Conservation (phyloP, 1,140 invertebrate species). For the Acromyrmex heyeri region DNA sequence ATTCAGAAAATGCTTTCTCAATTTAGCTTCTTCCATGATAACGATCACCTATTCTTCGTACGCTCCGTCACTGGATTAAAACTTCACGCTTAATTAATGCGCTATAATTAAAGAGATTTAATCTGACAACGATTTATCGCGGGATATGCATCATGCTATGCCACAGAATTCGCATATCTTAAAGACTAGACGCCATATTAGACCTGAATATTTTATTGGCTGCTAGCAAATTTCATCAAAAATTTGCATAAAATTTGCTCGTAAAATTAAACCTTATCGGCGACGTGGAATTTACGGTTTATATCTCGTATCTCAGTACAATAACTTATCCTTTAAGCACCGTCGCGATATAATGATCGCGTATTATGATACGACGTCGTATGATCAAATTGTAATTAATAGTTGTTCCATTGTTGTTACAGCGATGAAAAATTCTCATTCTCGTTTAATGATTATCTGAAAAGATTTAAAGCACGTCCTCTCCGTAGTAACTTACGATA, state of each 20-base stretch:
- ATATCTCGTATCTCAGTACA: neutral
- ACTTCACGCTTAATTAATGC: constrained; percentile 51
- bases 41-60: neutral
- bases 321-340: constrained; percentile 11
- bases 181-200: neutral
- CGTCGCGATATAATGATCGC: neutral
- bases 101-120: constrained; percentile 28
- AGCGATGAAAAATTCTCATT: constrained; percentile 9
- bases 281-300: constrained; percentile 27
- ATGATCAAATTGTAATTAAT: constrained; percentile 25
- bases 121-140: neutral
- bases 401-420: neutral
- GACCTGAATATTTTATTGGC: neutral
- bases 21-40: neutral
- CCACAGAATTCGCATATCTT: neutral
- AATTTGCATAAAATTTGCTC: constrained; percentile 33
- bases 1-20: neutral
- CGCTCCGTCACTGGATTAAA: constrained; percentile 42
- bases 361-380: constrained; percentile 11
- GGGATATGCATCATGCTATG: neutral
- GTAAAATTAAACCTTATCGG: constrained; percentile 38
- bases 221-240: neutral
- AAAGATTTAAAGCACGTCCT: neutral
- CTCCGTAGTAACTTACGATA: neutral
- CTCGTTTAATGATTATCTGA: constrained; percentile 10